phyloP scores from a whole-genome alignment of 2,888 invertebrate species.

The Aelia acuminata region DNA sequence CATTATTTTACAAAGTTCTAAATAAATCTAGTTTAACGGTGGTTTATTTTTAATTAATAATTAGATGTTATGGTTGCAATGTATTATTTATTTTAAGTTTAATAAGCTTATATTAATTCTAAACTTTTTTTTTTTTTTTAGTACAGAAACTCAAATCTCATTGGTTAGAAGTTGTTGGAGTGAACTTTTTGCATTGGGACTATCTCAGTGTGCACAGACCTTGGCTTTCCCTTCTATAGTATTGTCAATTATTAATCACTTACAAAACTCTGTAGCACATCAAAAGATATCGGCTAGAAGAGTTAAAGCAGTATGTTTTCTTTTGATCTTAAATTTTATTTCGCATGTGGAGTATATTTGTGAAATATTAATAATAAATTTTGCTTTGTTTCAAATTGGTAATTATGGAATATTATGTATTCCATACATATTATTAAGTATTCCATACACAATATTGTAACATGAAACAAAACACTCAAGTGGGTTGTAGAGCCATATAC shows the following conservation, averaged over 20 bases:
- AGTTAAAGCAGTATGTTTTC: constrained; percentile 72
- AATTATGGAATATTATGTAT: neutral
- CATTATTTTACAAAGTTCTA: too few species aligned
- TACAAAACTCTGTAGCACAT: constrained; percentile 81
- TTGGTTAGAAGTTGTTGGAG: constrained; percentile 92
- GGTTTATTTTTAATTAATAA: neutral
- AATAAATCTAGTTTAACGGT: too few species aligned
- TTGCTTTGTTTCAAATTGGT: too few species aligned
- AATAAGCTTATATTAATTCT: neutral
- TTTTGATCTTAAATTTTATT: neutral
- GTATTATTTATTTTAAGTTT: neutral
- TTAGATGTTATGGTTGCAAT: neutral
- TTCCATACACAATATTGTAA: too few species aligned
- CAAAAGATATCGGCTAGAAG: constrained; percentile 84
- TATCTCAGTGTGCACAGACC: constrained; percentile 87
- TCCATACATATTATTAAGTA: too few species aligned
- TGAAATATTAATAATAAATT: neutral
- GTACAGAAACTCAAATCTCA: constrained; percentile 86
- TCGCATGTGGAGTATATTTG: neutral
- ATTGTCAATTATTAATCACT: constrained; percentile 84
- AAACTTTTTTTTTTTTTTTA: constrained; percentile 69
- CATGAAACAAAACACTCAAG: too few species aligned
- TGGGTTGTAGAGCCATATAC: too few species aligned
- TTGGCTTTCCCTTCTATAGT: constrained; percentile 86
- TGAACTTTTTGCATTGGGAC: constrained; percentile 89